Evolutionary conservation across 2,797 vertebrate species (phyloP).

Genomic region (Gobionotothen gibberifrons): DNA sequence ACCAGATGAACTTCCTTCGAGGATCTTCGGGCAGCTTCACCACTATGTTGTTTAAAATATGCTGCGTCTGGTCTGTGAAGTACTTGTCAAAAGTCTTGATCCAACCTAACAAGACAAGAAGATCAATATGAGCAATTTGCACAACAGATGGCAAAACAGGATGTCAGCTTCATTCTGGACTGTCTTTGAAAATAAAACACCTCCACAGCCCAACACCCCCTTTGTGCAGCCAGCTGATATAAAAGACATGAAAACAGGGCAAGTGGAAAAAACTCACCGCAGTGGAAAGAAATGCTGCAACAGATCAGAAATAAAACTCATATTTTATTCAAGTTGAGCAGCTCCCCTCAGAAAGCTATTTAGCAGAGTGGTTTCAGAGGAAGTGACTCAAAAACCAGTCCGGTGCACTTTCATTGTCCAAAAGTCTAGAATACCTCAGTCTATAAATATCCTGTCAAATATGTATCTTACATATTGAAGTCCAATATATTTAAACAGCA

Average conservation of each 20-base stretch:
- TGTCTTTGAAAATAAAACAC: neutral
- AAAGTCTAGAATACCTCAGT: neutral
- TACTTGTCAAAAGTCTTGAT: slow-evolving; percentile 99
- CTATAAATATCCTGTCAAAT: slow-evolving; percentile 17
- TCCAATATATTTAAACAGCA: slow-evolving; percentile 7
- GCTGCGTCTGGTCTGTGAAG: slow-evolving; percentile 96
- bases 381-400: slow-evolving; percentile 45
- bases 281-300: slow-evolving; percentile 33
- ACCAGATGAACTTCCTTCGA: slow-evolving; percentile 96
- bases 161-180: neutral
- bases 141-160: slow-evolving; percentile 24
- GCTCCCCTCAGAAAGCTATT: slow-evolving; percentile 49
- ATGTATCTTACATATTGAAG: slow-evolving; percentile 7
- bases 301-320: slow-evolving; percentile 69
- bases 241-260: slow-evolving; percentile 24
- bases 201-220: neutral
- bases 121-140: slow-evolving; percentile 25
- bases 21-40: slow-evolving; percentile 95
- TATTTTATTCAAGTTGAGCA: slow-evolving; percentile 68
- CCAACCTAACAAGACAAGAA: slow-evolving; percentile 87
- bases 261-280: slow-evolving; percentile 8
- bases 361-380: slow-evolving; percentile 40
- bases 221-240: slow-evolving; percentile 4
- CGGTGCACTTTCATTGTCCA: slow-evolving; percentile 20
- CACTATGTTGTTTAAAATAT: slow-evolving; percentile 98